A percentile compares a stretch with the other conserved stretches of the same genome.
These are phyloP conservation scores for Pachyseris speciosa DNA, from an alignment of 64 coral and sea anemone species.

Conservation along the genomic window DNA sequence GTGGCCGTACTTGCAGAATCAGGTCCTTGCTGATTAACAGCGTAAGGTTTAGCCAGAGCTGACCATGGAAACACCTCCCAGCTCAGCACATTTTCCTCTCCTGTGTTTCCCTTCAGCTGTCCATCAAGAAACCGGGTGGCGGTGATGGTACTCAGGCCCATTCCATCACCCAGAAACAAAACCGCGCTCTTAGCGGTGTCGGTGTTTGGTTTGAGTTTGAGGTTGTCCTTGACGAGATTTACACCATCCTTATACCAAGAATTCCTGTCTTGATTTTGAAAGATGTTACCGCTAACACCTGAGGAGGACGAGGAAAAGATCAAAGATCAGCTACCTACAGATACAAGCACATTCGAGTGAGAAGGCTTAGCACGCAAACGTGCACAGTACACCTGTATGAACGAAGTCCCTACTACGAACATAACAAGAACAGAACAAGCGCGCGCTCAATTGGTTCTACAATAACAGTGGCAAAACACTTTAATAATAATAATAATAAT, in stretches of 20 bases:
- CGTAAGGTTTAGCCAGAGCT: slow-evolving; percentile 89
- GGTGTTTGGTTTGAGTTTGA: slow-evolving; percentile 46
- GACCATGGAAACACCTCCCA: slow-evolving; percentile 83
- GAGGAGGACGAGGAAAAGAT: not conserved
- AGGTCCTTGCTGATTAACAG: slow-evolving; percentile 74
- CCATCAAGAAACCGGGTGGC: slow-evolving; percentile 62
- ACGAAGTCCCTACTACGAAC: too few relatives aligned
- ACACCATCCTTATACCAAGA: slow-evolving; percentile 56
- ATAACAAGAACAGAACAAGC: too few relatives aligned
- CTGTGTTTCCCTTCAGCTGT: slow-evolving; percentile 26
- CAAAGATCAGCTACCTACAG: not conserved
- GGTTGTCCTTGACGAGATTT: slow-evolving; percentile 52
- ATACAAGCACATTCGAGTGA: too few relatives aligned
- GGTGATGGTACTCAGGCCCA: slow-evolving; percentile 69
- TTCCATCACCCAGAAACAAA: slow-evolving; percentile 73
- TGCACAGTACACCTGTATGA: too few relatives aligned
- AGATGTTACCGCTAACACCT: slow-evolving; percentile 12
- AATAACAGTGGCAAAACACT: too few relatives aligned
- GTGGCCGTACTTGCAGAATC: slow-evolving; percentile 93
- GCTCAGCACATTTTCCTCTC: slow-evolving; percentile 72
- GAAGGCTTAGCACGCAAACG: too few relatives aligned
- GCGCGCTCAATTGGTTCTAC: too few relatives aligned
- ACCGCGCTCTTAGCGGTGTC: slow-evolving; percentile 62
- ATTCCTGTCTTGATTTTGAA: slow-evolving; percentile 17
- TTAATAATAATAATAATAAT: too few relatives aligned